Conservation (phyloP, 2,797 vertebrate genomes). For the Naso thynnoides region DNA sequence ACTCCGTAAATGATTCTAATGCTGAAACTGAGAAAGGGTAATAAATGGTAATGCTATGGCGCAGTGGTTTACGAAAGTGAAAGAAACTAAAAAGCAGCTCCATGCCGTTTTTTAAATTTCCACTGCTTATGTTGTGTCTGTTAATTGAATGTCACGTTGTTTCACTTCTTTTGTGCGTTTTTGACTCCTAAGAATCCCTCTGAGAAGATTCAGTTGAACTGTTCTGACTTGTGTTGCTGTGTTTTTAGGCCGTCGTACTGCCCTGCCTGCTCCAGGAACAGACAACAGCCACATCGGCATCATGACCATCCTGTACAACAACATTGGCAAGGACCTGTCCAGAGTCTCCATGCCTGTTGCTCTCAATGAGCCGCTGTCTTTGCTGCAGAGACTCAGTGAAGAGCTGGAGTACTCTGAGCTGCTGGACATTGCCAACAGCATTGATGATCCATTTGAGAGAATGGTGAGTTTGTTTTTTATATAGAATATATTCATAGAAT, state of each 20-base stretch:
- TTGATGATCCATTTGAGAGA: slow-evolving; percentile 89
- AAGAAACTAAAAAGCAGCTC: too few species aligned
- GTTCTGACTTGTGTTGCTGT: neutral
- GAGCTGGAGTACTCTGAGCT: slow-evolving; percentile 92
- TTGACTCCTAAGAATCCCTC: neutral
- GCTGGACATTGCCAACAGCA: slow-evolving; percentile 88
- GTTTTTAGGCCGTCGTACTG: slow-evolving; percentile 81
- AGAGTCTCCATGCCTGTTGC: slow-evolving; percentile 91
- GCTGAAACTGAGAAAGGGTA: too few species aligned
- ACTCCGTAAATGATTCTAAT: too few species aligned
- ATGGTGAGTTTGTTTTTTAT: slow-evolving; percentile 82
- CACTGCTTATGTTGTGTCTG: too few species aligned
- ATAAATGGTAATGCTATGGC: too few species aligned
- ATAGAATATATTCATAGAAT: neutral
- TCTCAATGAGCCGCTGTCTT: slow-evolving; percentile 85
- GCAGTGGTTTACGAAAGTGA: too few species aligned
- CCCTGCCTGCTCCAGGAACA: slow-evolving; percentile 80
- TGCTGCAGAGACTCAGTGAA: slow-evolving; percentile 91
- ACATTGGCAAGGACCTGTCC: slow-evolving; percentile 94
- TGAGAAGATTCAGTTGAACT: neutral
- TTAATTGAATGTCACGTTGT: too few species aligned
- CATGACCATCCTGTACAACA: slow-evolving; percentile 93
- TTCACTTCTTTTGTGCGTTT: neutral
- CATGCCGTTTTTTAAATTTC: too few species aligned
- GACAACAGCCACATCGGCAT: slow-evolving; percentile 91